These are phyloP conservation scores for Xenops minutus DNA, from an alignment of 2,797 vertebrate genomes.

Conservation along the genomic window DNA sequence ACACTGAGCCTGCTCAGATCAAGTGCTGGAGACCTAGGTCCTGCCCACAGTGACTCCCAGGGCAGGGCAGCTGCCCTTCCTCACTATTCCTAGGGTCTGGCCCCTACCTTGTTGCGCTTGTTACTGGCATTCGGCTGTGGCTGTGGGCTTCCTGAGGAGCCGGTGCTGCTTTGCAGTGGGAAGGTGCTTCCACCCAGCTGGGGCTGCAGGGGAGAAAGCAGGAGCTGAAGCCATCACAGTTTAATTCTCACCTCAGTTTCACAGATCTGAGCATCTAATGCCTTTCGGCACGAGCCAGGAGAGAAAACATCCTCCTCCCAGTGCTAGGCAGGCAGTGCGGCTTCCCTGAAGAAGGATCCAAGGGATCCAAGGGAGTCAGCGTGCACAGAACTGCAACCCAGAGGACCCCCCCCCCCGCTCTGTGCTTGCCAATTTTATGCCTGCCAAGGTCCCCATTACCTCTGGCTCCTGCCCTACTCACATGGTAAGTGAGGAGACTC, in stretches of 20 bases:
- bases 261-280: accelerated
- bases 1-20: not conserved
- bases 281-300: accelerated
- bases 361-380: not conserved
- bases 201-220: constrained; percentile 25
- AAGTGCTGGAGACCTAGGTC: not conserved
- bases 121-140: not conserved
- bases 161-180: not conserved
- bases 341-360: not conserved
- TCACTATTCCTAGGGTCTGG: not conserved
- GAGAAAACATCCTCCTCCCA: not conserved
- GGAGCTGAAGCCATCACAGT: not conserved
- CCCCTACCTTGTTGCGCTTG: constrained; percentile 51
- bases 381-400: not conserved
- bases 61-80: not conserved
- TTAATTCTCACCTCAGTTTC: not conserved
- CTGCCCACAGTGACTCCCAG: not conserved
- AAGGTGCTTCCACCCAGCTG: not conserved
- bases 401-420: not conserved
- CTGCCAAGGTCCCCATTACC: not conserved
- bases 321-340: not conserved
- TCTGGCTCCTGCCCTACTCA: constrained; percentile 21
- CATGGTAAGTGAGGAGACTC: constrained; percentile 10
- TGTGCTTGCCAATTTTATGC: not conserved
- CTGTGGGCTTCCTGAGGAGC: not conserved